phyloP scores from a whole-genome alignment of 2,797 vertebrate species.

The Simalia tracyae region DNA sequence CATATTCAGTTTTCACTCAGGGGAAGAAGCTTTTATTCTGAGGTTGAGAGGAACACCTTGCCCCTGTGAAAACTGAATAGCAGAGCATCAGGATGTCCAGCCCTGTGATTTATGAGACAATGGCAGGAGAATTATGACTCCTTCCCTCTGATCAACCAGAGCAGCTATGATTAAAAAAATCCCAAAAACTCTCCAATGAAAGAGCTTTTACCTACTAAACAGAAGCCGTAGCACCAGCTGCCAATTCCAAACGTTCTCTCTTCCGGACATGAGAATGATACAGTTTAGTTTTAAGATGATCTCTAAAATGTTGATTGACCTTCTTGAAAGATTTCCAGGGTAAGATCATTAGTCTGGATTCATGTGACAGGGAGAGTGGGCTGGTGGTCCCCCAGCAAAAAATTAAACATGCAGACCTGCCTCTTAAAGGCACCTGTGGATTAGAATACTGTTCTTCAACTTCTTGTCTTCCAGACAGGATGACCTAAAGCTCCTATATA shows the following conservation, averaged over 20 bases:
- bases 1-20: constrained; percentile 24
- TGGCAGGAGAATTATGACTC: constrained; percentile 58
- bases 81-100: constrained; percentile 51
- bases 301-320: constrained; percentile 60
- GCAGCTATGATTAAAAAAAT: constrained; percentile 42
- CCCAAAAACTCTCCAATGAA: constrained; percentile 48
- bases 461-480: neutral
- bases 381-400: neutral
- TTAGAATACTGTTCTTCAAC: neutral
- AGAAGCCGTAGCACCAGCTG: constrained; percentile 53
- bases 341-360: constrained; percentile 60
- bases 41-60: neutral
- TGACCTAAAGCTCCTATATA: constrained; percentile 10
- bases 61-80: neutral
- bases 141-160: constrained; percentile 54
- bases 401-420: constrained; percentile 53
- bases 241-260: constrained; percentile 56
- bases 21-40: neutral
- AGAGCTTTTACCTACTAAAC: constrained; percentile 57
- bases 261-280: constrained; percentile 47
- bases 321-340: constrained; percentile 63
- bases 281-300: constrained; percentile 61
- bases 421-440: constrained; percentile 23
- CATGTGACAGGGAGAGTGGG: constrained; percentile 51
- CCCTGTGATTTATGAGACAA: constrained; percentile 54